phyloP scores from a whole-genome alignment of 2,113 vertebrate genomes.

The Periophthalmus modestus region DNA sequence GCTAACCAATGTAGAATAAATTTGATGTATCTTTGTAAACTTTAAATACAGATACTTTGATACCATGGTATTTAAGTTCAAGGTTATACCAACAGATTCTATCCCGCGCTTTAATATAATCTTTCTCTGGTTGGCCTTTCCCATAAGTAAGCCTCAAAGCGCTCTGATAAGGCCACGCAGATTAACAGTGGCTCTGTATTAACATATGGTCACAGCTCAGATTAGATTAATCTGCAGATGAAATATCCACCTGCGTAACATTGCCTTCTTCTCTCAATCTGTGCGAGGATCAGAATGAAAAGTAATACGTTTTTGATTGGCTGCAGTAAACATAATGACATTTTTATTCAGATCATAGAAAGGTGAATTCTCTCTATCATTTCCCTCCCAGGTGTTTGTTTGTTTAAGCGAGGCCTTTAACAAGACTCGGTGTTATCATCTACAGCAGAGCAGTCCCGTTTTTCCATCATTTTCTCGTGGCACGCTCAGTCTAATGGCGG shows the following conservation, averaged over 20 bases:
- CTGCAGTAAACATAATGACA: constrained; percentile 62
- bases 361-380: constrained; percentile 63
- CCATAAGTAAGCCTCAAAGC: constrained; percentile 35
- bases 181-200: constrained; percentile 54
- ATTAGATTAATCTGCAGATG: constrained; percentile 46
- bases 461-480: constrained; percentile 75
- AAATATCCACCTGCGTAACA: constrained; percentile 38
- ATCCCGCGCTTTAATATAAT: not conserved
- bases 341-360: constrained; percentile 62
- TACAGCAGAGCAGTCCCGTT: constrained; percentile 54
- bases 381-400: constrained; percentile 57
- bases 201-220: constrained; percentile 55
- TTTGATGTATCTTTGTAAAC: not conserved
- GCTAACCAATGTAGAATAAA: not conserved
- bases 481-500: constrained; percentile 55
- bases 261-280: constrained; percentile 27
- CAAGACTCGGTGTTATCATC: constrained; percentile 56
- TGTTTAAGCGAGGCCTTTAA: constrained; percentile 50
- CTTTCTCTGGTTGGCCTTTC: not conserved
- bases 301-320: constrained; percentile 64
- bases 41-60: not conserved
- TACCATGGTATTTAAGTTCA: constrained; percentile 1
- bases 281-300: constrained; percentile 49
- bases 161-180: constrained; percentile 38
- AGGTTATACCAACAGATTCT: not conserved